Conservation (phyloP, 2,888 invertebrate genomes). For the Augochlorella aurata region DNA sequence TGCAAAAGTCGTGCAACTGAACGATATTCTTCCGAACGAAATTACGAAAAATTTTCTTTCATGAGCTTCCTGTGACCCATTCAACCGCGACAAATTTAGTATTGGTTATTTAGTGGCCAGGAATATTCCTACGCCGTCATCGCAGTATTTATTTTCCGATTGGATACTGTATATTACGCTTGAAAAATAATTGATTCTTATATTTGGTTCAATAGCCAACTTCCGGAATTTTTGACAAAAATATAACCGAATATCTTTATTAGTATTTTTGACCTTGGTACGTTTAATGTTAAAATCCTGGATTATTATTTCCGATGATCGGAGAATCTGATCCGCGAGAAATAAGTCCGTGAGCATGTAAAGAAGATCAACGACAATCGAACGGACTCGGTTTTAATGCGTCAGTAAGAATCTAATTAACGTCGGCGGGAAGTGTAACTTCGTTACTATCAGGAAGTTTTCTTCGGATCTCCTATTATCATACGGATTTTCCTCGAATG, state of each 20-base stretch:
- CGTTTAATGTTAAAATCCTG: background rate
- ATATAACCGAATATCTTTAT: too few relatives aligned
- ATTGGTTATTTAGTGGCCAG: background rate
- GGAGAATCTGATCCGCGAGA: background rate
- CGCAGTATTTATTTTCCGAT: background rate
- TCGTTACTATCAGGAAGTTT: constrained; percentile 33
- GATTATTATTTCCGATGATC: background rate
- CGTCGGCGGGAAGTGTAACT: constrained; percentile 22
- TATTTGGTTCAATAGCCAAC: too few relatives aligned
- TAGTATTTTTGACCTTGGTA: too few relatives aligned
- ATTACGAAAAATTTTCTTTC: constrained; percentile 8
- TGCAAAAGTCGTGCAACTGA: constrained; percentile 27
- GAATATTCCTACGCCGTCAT: background rate
- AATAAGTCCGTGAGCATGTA: constrained; percentile 2
- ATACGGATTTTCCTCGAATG: constrained; percentile 22
- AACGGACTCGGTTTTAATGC: constrained; percentile 15
- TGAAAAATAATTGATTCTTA: background rate
- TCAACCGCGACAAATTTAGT: background rate
- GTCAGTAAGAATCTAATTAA: constrained; percentile 36
- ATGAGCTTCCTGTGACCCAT: background rate
- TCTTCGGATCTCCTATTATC: constrained; percentile 18
- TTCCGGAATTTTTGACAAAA: too few relatives aligned
- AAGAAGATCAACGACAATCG: constrained; percentile 23
- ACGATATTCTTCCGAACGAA: constrained; percentile 8
- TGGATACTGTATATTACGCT: background rate